phyloP scores from a whole-genome alignment of 2,888 invertebrate species.

The Perdita meconis region DNA sequence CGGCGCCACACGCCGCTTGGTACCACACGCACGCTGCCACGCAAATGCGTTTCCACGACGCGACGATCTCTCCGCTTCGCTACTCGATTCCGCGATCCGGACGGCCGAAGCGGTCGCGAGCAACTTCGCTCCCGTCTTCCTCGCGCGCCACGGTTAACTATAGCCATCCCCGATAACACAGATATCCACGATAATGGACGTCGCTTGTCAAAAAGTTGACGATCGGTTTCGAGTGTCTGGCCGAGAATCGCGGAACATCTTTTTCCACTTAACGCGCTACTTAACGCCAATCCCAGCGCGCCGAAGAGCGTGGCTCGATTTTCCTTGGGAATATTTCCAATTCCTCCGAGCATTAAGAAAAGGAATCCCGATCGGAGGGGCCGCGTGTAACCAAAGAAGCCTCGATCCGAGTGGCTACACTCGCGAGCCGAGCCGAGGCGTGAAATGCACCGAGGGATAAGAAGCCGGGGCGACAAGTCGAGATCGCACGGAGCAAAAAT shows the following conservation, averaged over 20 bases:
- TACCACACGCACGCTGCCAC: conserved; percentile 60
- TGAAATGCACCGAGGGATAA: background rate
- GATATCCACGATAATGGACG: background rate
- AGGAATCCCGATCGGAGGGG: background rate
- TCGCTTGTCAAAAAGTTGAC: background rate
- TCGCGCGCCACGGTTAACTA: no score
- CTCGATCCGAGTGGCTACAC: conserved; percentile 15
- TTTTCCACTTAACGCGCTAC: conserved; percentile 15
- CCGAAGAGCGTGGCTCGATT: background rate
- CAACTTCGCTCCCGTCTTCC: background rate
- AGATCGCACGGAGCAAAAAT: conserved; percentile 29
- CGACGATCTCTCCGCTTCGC: background rate
- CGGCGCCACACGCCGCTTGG: conserved; percentile 68
- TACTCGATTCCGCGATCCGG: background rate
- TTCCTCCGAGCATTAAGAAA: conserved; percentile 10
- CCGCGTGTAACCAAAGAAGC: conserved; percentile 42
- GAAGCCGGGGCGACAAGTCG: conserved; percentile 22
- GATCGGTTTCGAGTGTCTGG: conserved; percentile 15
- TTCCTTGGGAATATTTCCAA: conserved; percentile 1
- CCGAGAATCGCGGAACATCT: conserved; percentile 6
- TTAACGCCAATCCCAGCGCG: conserved; percentile 24
- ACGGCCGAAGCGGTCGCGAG: background rate
- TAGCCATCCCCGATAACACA: background rate
- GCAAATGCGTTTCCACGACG: conserved; percentile 48
- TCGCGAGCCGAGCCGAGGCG: conserved; percentile 8